phyloP scores from a whole-genome alignment of 2,888 invertebrate genomes.

The Eupithecia pulchellata region DNA sequence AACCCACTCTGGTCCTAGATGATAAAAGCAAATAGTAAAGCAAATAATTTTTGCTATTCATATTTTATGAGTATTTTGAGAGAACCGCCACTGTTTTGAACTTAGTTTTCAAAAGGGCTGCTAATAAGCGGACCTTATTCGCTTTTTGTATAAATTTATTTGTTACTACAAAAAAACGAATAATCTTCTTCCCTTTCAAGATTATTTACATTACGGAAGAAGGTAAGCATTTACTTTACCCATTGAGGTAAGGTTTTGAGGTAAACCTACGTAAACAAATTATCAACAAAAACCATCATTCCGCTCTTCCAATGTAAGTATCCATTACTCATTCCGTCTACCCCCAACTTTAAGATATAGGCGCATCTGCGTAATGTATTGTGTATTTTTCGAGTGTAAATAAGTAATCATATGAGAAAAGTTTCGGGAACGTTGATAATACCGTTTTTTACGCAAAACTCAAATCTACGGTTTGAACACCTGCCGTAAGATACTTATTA shows the following conservation, averaged over 20 bases:
- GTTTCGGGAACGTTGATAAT: conserved; percentile 34
- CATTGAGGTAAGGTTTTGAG: neutral
- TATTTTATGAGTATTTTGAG: too few relatives aligned
- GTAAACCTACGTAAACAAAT: neutral
- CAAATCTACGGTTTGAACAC: conserved; percentile 26
- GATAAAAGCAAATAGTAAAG: too few relatives aligned
- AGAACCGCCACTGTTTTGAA: too few relatives aligned
- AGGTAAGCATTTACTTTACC: neutral
- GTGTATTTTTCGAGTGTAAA: conserved; percentile 40
- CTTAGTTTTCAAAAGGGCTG: too few relatives aligned
- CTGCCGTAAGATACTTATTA: conserved; percentile 5
- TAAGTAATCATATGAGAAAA: conserved; percentile 40
- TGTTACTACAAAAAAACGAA: too few relatives aligned
- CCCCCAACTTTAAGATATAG: conserved; percentile 34
- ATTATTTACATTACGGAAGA: too few relatives aligned
- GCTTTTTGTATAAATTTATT: too few relatives aligned
- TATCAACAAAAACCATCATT: conserved; percentile 8
- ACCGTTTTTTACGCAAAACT: conserved; percentile 35
- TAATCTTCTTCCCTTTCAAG: too few relatives aligned
- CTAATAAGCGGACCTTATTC: too few relatives aligned
- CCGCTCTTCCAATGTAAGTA: conserved; percentile 17
- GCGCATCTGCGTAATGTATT: conserved; percentile 37
- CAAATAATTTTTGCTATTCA: too few relatives aligned
- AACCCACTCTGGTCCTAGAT: too few relatives aligned
- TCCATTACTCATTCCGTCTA: conserved; percentile 27